Evolutionary conservation across 2,113 vertebrate species (phyloP).

Genomic region (Seriola quinqueradiata): DNA sequence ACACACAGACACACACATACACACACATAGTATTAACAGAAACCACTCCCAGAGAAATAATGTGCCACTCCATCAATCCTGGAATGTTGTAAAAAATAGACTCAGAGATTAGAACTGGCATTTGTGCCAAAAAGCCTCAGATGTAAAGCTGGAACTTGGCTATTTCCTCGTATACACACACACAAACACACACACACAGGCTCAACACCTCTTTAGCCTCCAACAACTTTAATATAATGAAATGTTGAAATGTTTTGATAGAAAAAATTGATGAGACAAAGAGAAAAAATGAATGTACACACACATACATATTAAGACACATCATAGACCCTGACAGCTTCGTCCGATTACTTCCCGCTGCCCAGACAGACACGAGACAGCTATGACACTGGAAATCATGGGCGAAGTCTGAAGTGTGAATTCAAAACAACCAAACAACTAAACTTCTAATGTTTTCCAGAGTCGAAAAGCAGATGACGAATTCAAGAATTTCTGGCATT

Average conservation of each 20-base stretch:
- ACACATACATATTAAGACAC: neutral
- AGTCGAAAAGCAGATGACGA: neutral
- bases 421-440: neutral
- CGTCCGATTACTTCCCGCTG: constrained; percentile 16
- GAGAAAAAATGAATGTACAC: neutral
- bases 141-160: constrained; percentile 40
- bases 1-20: constrained; percentile 29
- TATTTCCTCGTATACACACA: constrained; percentile 8
- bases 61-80: constrained; percentile 61
- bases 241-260: neutral
- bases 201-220: constrained; percentile 7
- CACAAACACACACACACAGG: neutral
- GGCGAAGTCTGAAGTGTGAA: neutral
- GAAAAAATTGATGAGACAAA: neutral
- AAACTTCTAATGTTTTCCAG: neutral
- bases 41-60: constrained; percentile 56
- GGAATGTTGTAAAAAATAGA: constrained; percentile 68
- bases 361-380: constrained; percentile 20
- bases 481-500: constrained; percentile 11
- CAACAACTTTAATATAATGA: neutral
- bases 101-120: constrained; percentile 52
- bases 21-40: constrained; percentile 7
- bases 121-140: constrained; percentile 39
- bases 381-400: neutral
- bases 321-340: neutral